Conservation (phyloP, 2,888 invertebrate genomes). For the Eupsilia transversa region DNA sequence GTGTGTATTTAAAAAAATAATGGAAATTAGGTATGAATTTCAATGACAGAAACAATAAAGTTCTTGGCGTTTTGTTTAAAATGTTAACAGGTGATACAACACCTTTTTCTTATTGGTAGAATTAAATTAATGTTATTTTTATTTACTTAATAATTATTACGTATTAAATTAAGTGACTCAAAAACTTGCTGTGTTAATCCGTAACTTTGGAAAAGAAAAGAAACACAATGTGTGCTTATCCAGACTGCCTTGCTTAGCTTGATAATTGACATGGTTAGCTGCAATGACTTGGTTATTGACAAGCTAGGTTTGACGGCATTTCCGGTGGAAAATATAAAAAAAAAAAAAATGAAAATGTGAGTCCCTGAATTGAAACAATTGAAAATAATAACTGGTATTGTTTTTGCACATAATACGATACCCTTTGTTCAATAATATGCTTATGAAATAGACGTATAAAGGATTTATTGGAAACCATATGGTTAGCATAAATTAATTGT, state of each 20-base stretch:
- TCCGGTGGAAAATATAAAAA: not conserved
- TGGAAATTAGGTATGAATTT: slow-evolving; percentile 23
- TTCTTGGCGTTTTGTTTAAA: slow-evolving; percentile 12
- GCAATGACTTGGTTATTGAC: too few relatives aligned
- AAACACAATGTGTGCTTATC: not conserved
- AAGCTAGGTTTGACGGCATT: too few relatives aligned
- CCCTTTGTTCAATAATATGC: not conserved
- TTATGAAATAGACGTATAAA: not conserved
- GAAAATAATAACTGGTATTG: slow-evolving; percentile 8
- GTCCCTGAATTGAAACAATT: not conserved
- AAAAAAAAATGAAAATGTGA: not conserved
- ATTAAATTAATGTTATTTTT: not conserved
- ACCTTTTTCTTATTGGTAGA: not conserved
- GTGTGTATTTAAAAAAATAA: slow-evolving; percentile 13
- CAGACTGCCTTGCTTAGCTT: not conserved
- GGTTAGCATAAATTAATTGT: slow-evolving; percentile 5
- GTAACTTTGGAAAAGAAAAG: not conserved
- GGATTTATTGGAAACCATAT: not conserved
- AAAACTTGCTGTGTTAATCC: not conserved
- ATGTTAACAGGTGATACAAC: not conserved
- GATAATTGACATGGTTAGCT: not conserved
- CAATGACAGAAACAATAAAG: not conserved
- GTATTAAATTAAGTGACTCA: not conserved
- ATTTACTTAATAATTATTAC: not conserved
- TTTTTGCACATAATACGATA: not conserved